Percentiles rank a stretch among this genome's conserved stretches.
phyloP scores from a whole-genome alignment of 1,140 invertebrate genomes.

The Saccostrea glomerata region DNA sequence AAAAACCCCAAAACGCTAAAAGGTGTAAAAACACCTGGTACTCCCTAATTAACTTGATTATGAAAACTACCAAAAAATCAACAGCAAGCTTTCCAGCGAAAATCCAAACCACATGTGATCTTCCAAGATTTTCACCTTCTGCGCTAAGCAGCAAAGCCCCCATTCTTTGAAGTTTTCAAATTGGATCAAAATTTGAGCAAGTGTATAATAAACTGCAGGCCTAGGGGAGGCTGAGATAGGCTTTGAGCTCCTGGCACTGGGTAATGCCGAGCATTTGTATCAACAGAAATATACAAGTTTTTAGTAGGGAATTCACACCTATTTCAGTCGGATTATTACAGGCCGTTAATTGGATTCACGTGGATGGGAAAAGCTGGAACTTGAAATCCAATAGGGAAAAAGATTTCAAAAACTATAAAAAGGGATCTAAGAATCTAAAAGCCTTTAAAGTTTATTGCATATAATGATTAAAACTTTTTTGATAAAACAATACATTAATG shows the following conservation, averaged over 20 bases:
- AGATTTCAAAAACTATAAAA: not conserved
- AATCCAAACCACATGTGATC: conserved; percentile 15
- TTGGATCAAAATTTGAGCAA: conserved; percentile 44
- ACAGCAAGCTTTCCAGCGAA: not conserved
- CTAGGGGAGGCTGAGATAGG: not conserved
- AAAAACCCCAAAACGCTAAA: not conserved
- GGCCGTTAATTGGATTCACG: not conserved
- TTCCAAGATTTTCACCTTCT: not conserved
- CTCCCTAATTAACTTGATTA: conserved; percentile 13
- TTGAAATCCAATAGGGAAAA: not conserved
- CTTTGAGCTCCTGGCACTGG: not conserved
- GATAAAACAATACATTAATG: too few species aligned
- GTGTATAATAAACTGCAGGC: conserved; percentile 28
- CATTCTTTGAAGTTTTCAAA: conserved; percentile 37
- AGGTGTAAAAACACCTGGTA: conserved; percentile 9
- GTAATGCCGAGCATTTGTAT: conserved; percentile 1
- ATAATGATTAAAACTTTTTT: too few species aligned
- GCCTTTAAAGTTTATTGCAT: too few species aligned
- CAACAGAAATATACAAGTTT: conserved; percentile 2
- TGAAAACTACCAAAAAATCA: not conserved
- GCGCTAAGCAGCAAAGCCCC: not conserved
- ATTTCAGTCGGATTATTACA: not conserved
- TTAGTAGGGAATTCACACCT: conserved; percentile 4
- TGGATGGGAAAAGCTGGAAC: not conserved
- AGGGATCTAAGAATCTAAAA: too few species aligned